phyloP scores from a whole-genome alignment of 53 echinoderm and acorn worm genomes.

The Temnopleurus reevesii region DNA sequence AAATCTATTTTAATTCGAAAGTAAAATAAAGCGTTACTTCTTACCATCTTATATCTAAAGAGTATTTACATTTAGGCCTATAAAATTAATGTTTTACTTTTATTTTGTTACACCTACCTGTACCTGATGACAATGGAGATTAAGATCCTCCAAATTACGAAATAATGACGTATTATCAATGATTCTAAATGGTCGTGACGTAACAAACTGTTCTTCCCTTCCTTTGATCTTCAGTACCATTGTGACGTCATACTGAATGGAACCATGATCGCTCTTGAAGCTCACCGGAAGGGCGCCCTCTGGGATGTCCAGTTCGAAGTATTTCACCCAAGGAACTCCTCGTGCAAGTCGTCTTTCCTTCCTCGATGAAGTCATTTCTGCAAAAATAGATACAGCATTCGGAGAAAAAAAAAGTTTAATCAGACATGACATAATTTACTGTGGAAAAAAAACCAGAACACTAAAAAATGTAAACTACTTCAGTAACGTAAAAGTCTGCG shows the following conservation, averaged over 20 bases:
- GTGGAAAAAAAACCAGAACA: no score
- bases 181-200: constrained; percentile 45
- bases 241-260: constrained; percentile 43
- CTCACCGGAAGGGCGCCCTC: constrained; percentile 23
- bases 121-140: background rate
- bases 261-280: constrained; percentile 12
- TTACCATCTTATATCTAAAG: no score
- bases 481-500: no score
- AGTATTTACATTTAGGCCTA: no score
- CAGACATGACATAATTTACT: no score
- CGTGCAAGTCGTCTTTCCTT: constrained; percentile 3
- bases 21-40: no score
- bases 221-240: background rate
- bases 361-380: background rate
- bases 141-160: background rate
- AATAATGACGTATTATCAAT: background rate
- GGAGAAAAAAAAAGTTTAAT: background rate
- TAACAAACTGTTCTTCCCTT: background rate
- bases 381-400: background rate
- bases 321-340: background rate
- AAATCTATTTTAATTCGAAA: no score
- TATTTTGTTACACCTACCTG: background rate
- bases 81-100: background rate
- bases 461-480: no score
- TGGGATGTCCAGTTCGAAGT: constrained; percentile 49